Base-by-base conservation (phyloP, 2,888 invertebrate genomes). In the Theretra japonica region DNA sequence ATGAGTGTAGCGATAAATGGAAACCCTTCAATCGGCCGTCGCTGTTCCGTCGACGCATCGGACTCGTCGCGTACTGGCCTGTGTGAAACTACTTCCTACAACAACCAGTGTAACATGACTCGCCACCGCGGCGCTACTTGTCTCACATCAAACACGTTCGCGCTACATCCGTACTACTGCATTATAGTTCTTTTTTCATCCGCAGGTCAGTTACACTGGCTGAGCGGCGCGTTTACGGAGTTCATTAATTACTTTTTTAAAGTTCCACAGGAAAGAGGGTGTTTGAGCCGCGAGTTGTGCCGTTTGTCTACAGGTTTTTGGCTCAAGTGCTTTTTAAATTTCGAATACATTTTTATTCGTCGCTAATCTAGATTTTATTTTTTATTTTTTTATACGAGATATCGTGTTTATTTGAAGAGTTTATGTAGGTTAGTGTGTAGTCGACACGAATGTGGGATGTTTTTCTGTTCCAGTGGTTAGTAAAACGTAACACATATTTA, bases 161-260 rank as follows among this genome's bases (percentile, higher is more conserved):
- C 59, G 25, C 59, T 48, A 19, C 25, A 48, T 25, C 25, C 25
- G 28, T n/a, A 28, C 4, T 30, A n/a, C 15, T 23, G n/a, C 5
- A 48, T n/a, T 70, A 50, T 53, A 30, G 76, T 79, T 75, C 73
- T 71, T 72, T 60, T 70, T 73, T 76, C 72, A 68, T 68, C 74
- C 80, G 72, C 72, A 75, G 84, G 60, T 83, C 85, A 73, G 69
- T 73, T 78, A 77, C 48, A 75, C 71, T 85, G 84, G 89, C 75
- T 76, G 75, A 69, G 72, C 78, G 73, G 73, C 73, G 73, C 82
- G 82, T 83, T 85, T 80, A 82, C 80, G 73, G 81, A 88, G 87
- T 89, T 87, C 88, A 90, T 90, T 90, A 90, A 90, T 90, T 89
- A 89, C 84, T 87, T 90, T 89, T 89, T 53, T 85, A 85, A 85